These are phyloP conservation scores for Menura novaehollandiae DNA, from an alignment of 2,113 vertebrate species.

Conservation along the genomic window DNA sequence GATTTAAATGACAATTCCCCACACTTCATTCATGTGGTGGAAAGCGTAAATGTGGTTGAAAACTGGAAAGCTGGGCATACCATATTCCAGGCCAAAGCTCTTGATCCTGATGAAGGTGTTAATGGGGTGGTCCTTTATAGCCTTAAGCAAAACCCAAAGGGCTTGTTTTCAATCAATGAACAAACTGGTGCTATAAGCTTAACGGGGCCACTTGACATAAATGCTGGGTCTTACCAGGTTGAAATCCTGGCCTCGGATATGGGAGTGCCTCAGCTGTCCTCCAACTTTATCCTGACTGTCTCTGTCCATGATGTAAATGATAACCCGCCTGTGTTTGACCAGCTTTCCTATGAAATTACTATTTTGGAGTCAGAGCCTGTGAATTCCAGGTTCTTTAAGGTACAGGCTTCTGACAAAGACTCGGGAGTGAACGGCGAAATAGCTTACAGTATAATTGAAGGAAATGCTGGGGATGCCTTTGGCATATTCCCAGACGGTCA, in stretches of 20 bases:
- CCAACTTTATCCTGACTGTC: conserved; percentile 85
- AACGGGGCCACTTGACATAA: conserved; percentile 83
- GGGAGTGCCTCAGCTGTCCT: conserved; percentile 87
- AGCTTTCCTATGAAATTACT: conserved; percentile 92
- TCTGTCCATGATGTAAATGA: conserved; percentile 97
- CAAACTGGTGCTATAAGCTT: conserved; percentile 86
- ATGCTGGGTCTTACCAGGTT: conserved; percentile 87
- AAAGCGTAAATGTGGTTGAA: conserved; percentile 92
- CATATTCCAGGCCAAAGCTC: conserved; percentile 91
- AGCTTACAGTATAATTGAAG: conserved; percentile 86
- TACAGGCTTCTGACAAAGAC: conserved; percentile 93
- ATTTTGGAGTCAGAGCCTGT: conserved; percentile 91
- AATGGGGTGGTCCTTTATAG: conserved; percentile 89
- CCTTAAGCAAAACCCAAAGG: conserved; percentile 89
- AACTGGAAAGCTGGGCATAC: conserved; percentile 93
- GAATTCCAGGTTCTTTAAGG: conserved; percentile 94
- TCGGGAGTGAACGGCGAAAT: conserved; percentile 93
- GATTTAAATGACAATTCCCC: conserved; percentile 96
- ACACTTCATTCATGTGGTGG: conserved; percentile 83
- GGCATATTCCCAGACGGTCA: conserved; percentile 97
- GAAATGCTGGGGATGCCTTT: conserved; percentile 89
- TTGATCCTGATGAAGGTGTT: conserved; percentile 89
- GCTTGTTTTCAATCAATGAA: conserved; percentile 85
- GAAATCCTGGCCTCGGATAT: conserved; percentile 88
- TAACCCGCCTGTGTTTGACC: conserved; percentile 92